phyloP scores from a whole-genome alignment of 1,140 invertebrate genomes.

The Eurosta solidaginis region DNA sequence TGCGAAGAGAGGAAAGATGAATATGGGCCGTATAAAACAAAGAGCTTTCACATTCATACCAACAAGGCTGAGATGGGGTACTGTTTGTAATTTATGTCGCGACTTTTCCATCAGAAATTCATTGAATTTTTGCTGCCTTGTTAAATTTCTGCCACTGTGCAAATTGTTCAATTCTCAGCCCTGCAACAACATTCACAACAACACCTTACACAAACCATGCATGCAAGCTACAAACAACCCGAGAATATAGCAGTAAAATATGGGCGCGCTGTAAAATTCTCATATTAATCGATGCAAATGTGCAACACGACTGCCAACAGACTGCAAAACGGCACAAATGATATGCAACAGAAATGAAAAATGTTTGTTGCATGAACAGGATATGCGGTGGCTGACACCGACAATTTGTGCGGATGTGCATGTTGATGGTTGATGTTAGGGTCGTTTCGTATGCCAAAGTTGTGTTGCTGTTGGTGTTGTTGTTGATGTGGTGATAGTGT shows the following conservation, averaged over 20 bases:
- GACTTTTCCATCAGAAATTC: slow-evolving; percentile 34
- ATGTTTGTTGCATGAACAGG: slow-evolving; percentile 28
- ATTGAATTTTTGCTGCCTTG: slow-evolving; percentile 31
- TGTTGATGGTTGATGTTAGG: not conserved
- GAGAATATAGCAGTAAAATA: not conserved
- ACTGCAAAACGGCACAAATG: slow-evolving; percentile 18
- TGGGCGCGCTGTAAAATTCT: not conserved
- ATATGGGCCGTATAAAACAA: too few species aligned
- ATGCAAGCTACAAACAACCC: not conserved
- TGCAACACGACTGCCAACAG: slow-evolving; percentile 24
- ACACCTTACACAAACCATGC: not conserved
- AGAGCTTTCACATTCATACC: not conserved
- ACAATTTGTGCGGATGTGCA: not conserved
- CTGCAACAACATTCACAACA: not conserved
- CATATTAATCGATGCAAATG: slow-evolving; percentile 26
- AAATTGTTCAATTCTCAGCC: not conserved
- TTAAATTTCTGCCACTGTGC: not conserved
- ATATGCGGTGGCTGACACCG: slow-evolving; percentile 24
- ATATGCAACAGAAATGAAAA: slow-evolving; percentile 25
- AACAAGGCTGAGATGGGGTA: not conserved
- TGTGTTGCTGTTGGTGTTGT: not conserved
- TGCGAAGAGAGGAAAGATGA: too few species aligned
- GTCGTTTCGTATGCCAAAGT: not conserved
- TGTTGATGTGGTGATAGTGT: not conserved
- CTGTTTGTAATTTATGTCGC: slow-evolving; percentile 32